Evolutionary conservation across 2,888 invertebrate species (phyloP).

Genomic region (Eledona agricola): DNA sequence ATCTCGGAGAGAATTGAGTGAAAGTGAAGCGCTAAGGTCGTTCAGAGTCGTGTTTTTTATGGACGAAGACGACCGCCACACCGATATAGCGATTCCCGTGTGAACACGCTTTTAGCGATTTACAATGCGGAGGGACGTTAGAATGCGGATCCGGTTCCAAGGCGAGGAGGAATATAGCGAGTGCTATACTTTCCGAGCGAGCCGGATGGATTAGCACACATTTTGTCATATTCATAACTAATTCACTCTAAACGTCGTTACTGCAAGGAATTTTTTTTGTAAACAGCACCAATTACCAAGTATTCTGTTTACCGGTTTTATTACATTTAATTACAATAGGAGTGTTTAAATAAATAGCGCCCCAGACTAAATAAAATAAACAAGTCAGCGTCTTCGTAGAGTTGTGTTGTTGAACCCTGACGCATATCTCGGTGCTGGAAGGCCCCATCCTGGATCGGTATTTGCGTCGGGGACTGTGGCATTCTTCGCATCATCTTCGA

Average conservation of each 20-base stretch:
- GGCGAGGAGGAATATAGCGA: too few relatives aligned
- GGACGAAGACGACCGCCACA: constrained; percentile 36
- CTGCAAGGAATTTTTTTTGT: too few relatives aligned
- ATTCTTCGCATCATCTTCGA: constrained; percentile 1
- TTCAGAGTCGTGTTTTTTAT: constrained; percentile 43
- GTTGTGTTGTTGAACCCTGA: constrained; percentile 3
- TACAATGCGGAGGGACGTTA: constrained; percentile 40
- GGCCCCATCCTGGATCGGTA: background rate
- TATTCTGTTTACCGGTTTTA: too few relatives aligned
- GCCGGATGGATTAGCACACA: too few relatives aligned
- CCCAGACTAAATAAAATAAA: too few relatives aligned
- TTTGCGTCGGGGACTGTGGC: background rate
- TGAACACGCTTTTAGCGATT: constrained; percentile 40
- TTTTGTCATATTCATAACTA: too few relatives aligned
- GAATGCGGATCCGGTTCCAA: constrained; percentile 42
- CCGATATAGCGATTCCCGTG: constrained; percentile 48
- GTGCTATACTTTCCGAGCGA: constrained; percentile 1
- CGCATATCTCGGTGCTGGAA: background rate
- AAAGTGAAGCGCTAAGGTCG: constrained; percentile 37
- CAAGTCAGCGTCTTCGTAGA: too few relatives aligned
- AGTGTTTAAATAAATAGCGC: too few relatives aligned
- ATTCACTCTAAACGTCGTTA: too few relatives aligned
- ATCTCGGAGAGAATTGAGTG: constrained; percentile 31
- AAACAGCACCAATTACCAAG: too few relatives aligned
- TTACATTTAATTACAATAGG: too few relatives aligned